phyloP scores from a whole-genome alignment of 2,113 vertebrate species.

The Oncorhynchus masou region DNA sequence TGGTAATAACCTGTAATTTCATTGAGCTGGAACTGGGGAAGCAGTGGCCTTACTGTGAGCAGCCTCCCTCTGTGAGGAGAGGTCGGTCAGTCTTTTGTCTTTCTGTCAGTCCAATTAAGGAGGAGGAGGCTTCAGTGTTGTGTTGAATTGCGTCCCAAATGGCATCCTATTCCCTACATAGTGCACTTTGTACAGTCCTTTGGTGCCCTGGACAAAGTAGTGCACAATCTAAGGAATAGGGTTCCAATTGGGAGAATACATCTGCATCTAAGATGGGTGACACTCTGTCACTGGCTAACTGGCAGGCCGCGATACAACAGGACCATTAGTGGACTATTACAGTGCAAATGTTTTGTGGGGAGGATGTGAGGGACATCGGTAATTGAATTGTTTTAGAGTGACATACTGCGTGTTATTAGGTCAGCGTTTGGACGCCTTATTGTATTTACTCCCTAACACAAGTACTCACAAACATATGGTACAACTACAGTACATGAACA shows the following conservation, averaged over 20 bases:
- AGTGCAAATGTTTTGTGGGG: too few species aligned
- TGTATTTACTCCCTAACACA: not conserved
- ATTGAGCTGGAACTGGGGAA: conserved; percentile 43
- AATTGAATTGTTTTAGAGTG: too few species aligned
- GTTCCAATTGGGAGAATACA: not conserved
- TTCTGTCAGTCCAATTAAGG: conserved; percentile 62
- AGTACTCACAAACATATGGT: not conserved
- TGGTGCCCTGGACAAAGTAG: too few species aligned
- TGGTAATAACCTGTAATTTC: conserved; percentile 71
- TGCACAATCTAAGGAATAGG: too few species aligned
- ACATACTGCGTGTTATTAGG: not conserved
- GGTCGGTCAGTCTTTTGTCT: conserved; percentile 33
- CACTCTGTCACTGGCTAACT: too few species aligned
- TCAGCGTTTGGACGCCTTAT: not conserved
- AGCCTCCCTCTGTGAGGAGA: conserved; percentile 11
- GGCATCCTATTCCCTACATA: too few species aligned
- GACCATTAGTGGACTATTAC: too few species aligned
- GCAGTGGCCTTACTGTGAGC: conserved; percentile 40
- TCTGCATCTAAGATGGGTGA: too few species aligned
- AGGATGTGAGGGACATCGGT: too few species aligned
- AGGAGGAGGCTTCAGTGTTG: conserved; percentile 28
- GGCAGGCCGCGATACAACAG: too few species aligned
- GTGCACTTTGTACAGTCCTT: too few species aligned
- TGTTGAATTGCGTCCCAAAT: not conserved
- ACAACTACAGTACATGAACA: not conserved